phyloP scores from a whole-genome alignment of 2,888 invertebrate species.

The Xylota sylvarum region DNA sequence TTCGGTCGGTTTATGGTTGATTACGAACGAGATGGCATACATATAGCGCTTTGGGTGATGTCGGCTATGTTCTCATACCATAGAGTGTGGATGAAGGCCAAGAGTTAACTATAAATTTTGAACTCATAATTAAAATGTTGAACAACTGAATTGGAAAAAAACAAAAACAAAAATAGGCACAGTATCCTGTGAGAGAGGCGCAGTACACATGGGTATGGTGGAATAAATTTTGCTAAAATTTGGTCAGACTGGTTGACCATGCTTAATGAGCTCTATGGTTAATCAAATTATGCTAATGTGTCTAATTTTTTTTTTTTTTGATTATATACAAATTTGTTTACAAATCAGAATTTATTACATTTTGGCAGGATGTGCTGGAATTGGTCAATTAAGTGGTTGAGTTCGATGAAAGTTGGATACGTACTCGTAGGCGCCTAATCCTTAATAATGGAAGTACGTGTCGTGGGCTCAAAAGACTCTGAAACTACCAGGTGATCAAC shows the following conservation, averaged over 20 bases:
- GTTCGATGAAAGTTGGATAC: too few species aligned
- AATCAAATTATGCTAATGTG: conserved; percentile 6
- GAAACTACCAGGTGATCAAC: too few species aligned
- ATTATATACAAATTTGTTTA: not conserved
- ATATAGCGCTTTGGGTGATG: not conserved
- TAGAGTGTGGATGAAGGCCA: not conserved
- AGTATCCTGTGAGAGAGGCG: too few species aligned
- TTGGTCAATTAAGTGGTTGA: not conserved
- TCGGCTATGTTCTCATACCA: not conserved
- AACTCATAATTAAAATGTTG: conserved; percentile 57
- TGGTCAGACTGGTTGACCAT: conserved; percentile 2
- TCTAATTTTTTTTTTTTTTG: not conserved
- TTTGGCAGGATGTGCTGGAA: not conserved
- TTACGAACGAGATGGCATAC: conserved; percentile 33
- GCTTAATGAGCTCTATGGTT: conserved; percentile 2
- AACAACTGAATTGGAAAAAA: conserved; percentile 22
- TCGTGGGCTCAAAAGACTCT: too few species aligned
- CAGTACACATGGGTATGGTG: too few species aligned
- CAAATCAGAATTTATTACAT: conserved; percentile 9
- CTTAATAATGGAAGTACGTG: too few species aligned
- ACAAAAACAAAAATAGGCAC: not conserved
- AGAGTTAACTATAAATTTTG: conserved; percentile 36
- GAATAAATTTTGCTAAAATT: not conserved
- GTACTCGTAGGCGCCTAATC: too few species aligned
- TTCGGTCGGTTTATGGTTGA: conserved; percentile 58